A percentile compares a stretch with the other conserved stretches of the same genome.
Evolutionary conservation across 2,113 vertebrate genomes (phyloP).

Genomic region (Sinocyclocheilus maitianheensis): DNA sequence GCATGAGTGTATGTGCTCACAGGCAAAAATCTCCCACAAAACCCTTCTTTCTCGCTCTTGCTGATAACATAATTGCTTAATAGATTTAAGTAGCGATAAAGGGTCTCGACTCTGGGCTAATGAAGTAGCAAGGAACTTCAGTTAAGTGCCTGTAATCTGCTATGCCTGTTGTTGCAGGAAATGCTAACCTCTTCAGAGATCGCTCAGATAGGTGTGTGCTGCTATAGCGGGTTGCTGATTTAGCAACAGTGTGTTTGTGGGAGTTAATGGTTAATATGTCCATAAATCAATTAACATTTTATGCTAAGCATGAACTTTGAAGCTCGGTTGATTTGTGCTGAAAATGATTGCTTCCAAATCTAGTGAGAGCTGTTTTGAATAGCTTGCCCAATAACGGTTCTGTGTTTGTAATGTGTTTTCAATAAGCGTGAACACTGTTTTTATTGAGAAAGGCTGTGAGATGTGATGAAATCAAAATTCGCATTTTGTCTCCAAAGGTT

Average conservation of each 20-base stretch:
- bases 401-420: too few species aligned
- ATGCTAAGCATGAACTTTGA: not conserved
- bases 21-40: constrained; percentile 28
- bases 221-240: not conserved
- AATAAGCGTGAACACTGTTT: too few species aligned
- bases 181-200: constrained; percentile 27
- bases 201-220: not conserved
- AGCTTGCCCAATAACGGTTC: too few species aligned
- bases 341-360: too few species aligned
- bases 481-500: too few species aligned
- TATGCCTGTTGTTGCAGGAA: constrained; percentile 30
- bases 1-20: not conserved
- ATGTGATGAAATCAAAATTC: too few species aligned
- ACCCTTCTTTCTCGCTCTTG: constrained; percentile 17
- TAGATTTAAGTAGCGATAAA: constrained; percentile 58
- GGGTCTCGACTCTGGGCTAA: constrained; percentile 52
- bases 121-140: constrained; percentile 46
- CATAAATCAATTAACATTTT: constrained; percentile 21
- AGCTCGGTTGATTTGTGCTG: too few species aligned
- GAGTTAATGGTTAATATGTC: not conserved
- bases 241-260: constrained; percentile 16
- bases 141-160: constrained; percentile 54
- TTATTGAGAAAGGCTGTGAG: too few species aligned
- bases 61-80: constrained; percentile 62
- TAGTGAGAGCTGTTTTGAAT: too few species aligned